Evolutionary conservation across 2,113 vertebrate genomes (phyloP), one percentile per base, ranked within the genome.

Genomic region (Oceanodroma tethys): DNA sequence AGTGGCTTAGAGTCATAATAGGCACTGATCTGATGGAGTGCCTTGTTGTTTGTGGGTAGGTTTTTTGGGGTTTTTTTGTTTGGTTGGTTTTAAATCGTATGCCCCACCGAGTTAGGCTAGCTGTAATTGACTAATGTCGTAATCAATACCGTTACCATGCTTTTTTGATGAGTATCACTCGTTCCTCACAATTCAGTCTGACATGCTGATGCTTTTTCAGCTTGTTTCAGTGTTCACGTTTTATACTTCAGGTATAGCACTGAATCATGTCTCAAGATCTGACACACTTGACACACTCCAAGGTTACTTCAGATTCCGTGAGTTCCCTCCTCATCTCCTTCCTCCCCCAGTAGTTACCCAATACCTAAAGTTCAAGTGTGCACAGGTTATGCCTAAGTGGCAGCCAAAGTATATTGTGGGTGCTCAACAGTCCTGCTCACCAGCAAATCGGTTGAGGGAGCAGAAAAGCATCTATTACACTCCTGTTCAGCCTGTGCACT

Each of bases 401-500:
- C 4, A 7, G 36, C 21, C 52, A 50, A 38, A 65, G 22, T 13
- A 43, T 23, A 13, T 20, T 12, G 7, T 19, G 32, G 16, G 12
- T 40, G 7, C 22, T 60, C 23, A 36, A 7, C 3, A 59, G 22
- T 7, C 20, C 71, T 62, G 16, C 29, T 80, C 40, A 59, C 6
- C 15, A 62, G 5, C 6, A 3, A 60, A 25, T 13, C 0, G 1
- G 27, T 4, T 38, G 9, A 70, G 26, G 32, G 21, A 34, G 6
- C 22, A 79, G 32, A 75, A 5, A 9, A 67, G 5, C 43, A 47
- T 18, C 42, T 30, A 4, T 10, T 19, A 32, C 11, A 32, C 13
- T n/a, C 21, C 20, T 43, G 7, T 32, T 45, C 36, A 48, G 30
- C 6, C 16, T 0, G 0, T 4, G 2, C 27, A 9, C 56, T 43